phyloP scores from a whole-genome alignment of 2,888 invertebrate genomes.

The Carpatolechia fugitivella region DNA sequence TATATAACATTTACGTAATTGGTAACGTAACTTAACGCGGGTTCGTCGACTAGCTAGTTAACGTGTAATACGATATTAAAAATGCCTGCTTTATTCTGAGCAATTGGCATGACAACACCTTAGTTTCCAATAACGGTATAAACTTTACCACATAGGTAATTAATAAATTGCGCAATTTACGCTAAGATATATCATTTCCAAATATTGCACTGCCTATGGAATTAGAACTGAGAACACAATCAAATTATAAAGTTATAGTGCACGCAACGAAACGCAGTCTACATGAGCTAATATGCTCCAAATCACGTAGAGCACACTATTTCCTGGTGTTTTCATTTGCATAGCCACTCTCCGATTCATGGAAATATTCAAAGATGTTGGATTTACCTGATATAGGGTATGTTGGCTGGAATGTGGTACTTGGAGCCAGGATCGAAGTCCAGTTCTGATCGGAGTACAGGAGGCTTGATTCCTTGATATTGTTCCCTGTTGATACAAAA shows the following conservation, averaged over 20 bases:
- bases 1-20: constrained; percentile 45
- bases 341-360: not conserved
- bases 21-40: constrained; percentile 25
- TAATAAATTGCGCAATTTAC: not conserved
- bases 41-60: constrained; percentile 21
- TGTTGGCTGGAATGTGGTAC: constrained; percentile 94
- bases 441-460: constrained; percentile 89
- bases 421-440: constrained; percentile 97
- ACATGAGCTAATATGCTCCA: constrained; percentile 6
- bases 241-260: not conserved
- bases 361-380: not conserved
- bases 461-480: constrained; percentile 92
- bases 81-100: constrained; percentile 4
- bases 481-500: constrained; percentile 81
- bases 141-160: not conserved
- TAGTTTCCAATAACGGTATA: not conserved
- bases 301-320: constrained; percentile 26
- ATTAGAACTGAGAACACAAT: constrained; percentile 1
- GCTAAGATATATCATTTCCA: not conserved
- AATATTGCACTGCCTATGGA: not conserved
- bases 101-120: not conserved
- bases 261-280: not conserved
- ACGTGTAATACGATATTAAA: constrained; percentile 15
- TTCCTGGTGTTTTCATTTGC: constrained; percentile 21
- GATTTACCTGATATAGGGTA: constrained; percentile 92